Evolutionary conservation across 2,888 invertebrate genomes (phyloP), one percentile per base, ranked within the genome.

Genomic region (Sinelater perroti): DNA sequence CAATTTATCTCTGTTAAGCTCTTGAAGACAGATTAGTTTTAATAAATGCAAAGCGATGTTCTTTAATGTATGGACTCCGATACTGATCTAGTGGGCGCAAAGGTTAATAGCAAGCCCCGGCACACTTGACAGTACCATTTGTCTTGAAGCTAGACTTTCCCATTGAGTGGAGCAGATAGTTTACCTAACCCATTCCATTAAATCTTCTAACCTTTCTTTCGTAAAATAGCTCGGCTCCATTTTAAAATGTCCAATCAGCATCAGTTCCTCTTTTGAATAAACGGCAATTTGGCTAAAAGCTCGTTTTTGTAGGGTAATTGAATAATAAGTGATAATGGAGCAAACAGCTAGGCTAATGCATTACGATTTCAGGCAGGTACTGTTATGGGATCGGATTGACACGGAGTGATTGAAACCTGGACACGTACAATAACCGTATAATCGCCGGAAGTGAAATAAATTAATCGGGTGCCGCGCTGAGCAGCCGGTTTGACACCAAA

Each of bases 371-470:
- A n/a, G n/a, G n/a, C n/a, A n/a, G n/a, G n/a, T n/a, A n/a, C n/a
- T n/a, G n/a, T n/a, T n/a, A n/a, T n/a, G 16, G 36, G 35, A 36
- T 49, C 35, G 26, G 36, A 35, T 16, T 20, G n/a, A 18, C 14
- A 24, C 5, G 14, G 14, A 49, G 16, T 17, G 35, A 35, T 49
- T 35, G 33, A 49, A 49, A 16, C 47, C 16, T 49, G 47, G 28
- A 35, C 46, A 53, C 47, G 53, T 33, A 56, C 56, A 56, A 55
- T 60, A 56, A 50, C 40, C 46, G 21, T 24, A 45, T 56, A 56
- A 62, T 62, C 56, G 56, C 40, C 45, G 62, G 50, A 59, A 55
- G 59, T 42, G 16, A 50, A 56, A 60, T 63, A 52, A 60, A 63
- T 63, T 63, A 58, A 63, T 60, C 58, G 60, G 60, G 44, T 51